Evolutionary conservation across 2,888 invertebrate species (phyloP).

Genomic region (Cosmia pyralina): DNA sequence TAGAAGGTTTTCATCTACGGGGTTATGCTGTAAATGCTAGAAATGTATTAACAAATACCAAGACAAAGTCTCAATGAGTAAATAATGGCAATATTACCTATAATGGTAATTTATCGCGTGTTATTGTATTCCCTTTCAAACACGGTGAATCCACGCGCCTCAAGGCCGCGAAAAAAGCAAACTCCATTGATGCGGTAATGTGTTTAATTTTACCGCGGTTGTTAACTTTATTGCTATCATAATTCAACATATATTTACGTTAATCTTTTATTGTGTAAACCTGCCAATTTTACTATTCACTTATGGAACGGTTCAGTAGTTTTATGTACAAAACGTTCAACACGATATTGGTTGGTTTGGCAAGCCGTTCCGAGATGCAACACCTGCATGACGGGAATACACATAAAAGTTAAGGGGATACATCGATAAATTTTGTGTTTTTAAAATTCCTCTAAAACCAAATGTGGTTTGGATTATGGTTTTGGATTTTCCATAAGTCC

Average conservation of each 20-base stretch:
- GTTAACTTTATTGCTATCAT: constrained; percentile 55
- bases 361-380: constrained; percentile 5
- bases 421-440: no score
- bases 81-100: constrained; percentile 3
- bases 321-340: constrained; percentile 24
- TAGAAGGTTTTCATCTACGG: constrained; percentile 4
- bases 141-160: constrained; percentile 50
- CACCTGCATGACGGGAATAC: constrained; percentile 10
- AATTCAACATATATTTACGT: constrained; percentile 58
- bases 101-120: constrained; percentile 46
- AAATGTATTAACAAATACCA: constrained; percentile 18
- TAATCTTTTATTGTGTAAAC: constrained; percentile 59
- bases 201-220: constrained; percentile 58
- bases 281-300: constrained; percentile 51
- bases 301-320: constrained; percentile 16
- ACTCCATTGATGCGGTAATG: constrained; percentile 60
- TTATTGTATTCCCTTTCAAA: constrained; percentile 58
- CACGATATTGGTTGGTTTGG: constrained; percentile 23
- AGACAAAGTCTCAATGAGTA: constrained; percentile 8
- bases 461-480: no score
- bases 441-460: no score
- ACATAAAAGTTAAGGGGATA: constrained; percentile 11
- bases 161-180: constrained; percentile 64
- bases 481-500: no score
- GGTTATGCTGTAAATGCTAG: neutral